phyloP scores from a whole-genome alignment of 2,888 invertebrate species.

The Myopa tessellatipennis region DNA sequence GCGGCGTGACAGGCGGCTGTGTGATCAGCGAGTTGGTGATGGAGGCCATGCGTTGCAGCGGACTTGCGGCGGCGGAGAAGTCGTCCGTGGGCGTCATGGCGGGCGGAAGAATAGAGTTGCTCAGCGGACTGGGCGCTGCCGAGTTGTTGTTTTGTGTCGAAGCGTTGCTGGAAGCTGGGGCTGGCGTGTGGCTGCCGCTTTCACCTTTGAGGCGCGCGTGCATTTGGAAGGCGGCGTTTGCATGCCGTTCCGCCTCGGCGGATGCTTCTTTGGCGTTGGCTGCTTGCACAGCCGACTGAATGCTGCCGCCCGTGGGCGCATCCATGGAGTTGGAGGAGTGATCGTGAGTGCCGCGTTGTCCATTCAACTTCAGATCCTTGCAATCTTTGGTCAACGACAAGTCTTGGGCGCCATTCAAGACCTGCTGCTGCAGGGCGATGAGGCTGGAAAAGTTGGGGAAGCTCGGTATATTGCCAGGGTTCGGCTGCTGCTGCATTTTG shows the following conservation, averaged over 20 bases:
- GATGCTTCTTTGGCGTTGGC: constrained; percentile 70
- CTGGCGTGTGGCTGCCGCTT: constrained; percentile 69
- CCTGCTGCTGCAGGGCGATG: constrained; percentile 83
- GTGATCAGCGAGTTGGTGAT: constrained; percentile 97
- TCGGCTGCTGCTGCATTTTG: constrained; percentile 76
- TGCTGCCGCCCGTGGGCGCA: constrained; percentile 44
- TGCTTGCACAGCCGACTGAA: constrained; percentile 41
- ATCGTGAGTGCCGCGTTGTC: constrained; percentile 62
- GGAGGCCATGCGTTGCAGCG: constrained; percentile 96
- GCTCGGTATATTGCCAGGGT: constrained; percentile 71
- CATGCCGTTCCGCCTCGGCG: constrained; percentile 57
- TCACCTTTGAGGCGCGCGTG: constrained; percentile 71
- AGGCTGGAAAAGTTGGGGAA: constrained; percentile 74
- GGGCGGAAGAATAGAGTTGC: constrained; percentile 87
- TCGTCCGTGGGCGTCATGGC: constrained; percentile 85
- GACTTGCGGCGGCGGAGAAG: constrained; percentile 89
- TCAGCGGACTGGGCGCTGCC: constrained; percentile 85
- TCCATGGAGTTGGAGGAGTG: constrained; percentile 58
- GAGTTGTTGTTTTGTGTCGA: constrained; percentile 71
- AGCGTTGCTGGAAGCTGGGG: constrained; percentile 56
- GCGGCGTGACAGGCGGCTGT: constrained; percentile 86
- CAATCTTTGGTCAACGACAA: constrained; percentile 83
- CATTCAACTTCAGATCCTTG: constrained; percentile 67
- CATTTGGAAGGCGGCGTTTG: constrained; percentile 79
- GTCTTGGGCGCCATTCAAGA: constrained; percentile 77